These are phyloP conservation scores for Morpho helenor DNA, from an alignment of 2,888 invertebrate species.

Conservation along the genomic window DNA sequence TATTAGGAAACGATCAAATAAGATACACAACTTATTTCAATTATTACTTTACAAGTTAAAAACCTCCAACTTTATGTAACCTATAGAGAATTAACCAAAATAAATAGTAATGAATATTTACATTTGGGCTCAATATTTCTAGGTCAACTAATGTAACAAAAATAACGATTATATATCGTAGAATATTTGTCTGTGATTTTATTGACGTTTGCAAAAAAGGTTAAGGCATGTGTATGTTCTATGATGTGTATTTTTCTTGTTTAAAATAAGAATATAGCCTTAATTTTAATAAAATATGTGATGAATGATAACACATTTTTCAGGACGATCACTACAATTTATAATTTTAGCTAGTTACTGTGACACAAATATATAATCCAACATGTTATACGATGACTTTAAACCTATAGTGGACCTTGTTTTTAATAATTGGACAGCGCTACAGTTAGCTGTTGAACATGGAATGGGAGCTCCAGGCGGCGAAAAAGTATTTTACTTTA, in stretches of 20 bases:
- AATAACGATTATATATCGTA: no score
- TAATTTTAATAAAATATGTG: constrained; percentile 15
- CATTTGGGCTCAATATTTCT: no score
- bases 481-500: constrained; percentile 72
- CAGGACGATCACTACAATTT: constrained; percentile 1
- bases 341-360: not conserved
- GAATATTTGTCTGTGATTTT: no score
- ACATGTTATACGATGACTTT: constrained; percentile 75
- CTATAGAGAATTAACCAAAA: no score
- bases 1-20: no score
- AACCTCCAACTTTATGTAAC: no score
- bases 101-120: no score
- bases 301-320: not conserved
- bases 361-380: constrained; percentile 14
- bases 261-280: constrained; percentile 1
- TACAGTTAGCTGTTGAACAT: constrained; percentile 86
- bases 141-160: no score
- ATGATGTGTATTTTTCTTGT: constrained; percentile 6
- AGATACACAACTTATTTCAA: no score
- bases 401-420: constrained; percentile 82
- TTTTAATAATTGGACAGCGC: constrained; percentile 85
- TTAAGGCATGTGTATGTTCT: constrained; percentile 10
- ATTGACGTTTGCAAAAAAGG: constrained; percentile 9
- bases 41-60: no score
- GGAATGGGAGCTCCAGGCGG: constrained; percentile 85